Percentiles rank a stretch among this genome's conserved stretches.
Conservation (phyloP, 2,888 invertebrate species). For the Melanostoma scalare region DNA sequence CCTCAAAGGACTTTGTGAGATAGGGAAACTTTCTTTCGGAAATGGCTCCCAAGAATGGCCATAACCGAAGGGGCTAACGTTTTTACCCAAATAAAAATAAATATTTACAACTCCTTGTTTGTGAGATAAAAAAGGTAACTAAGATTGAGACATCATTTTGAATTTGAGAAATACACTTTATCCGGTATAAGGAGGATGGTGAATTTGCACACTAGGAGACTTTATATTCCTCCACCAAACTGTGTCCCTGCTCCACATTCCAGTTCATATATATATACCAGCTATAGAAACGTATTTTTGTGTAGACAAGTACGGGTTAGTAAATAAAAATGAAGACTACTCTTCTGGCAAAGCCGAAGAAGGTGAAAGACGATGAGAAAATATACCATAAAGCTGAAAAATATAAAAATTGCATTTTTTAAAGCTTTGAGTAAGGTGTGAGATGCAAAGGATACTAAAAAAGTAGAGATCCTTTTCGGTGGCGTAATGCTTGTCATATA, state of each 20-base stretch:
- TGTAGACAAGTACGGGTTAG: conserved; percentile 24
- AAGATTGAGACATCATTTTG: conserved; percentile 50
- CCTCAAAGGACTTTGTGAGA: too few relatives aligned
- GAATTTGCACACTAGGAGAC: too few relatives aligned
- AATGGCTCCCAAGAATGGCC: too few relatives aligned
- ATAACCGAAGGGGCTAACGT: too few relatives aligned
- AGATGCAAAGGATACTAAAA: neutral
- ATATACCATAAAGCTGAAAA: conserved; percentile 38
- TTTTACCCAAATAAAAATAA: conserved; percentile 3
- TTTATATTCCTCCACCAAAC: too few relatives aligned
- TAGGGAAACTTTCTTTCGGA: too few relatives aligned
- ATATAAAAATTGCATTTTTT: conserved; percentile 53
- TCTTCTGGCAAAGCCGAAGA: conserved; percentile 3
- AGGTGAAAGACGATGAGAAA: conserved; percentile 25
- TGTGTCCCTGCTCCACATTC: too few relatives aligned
- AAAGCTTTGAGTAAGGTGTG: neutral
- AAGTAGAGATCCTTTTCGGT: conserved; percentile 4
- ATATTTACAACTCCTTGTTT: conserved; percentile 4
- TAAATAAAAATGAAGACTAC: conserved; percentile 51
- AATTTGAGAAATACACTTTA: too few relatives aligned
- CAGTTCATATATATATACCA: too few relatives aligned
- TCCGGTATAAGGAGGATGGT: too few relatives aligned
- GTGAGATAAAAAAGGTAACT: conserved; percentile 41
- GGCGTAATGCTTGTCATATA: conserved; percentile 47
- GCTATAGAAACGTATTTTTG: neutral